Base-by-base conservation (phyloP, 2,797 vertebrate genomes). In the Poeciliopsis infans region DNA sequence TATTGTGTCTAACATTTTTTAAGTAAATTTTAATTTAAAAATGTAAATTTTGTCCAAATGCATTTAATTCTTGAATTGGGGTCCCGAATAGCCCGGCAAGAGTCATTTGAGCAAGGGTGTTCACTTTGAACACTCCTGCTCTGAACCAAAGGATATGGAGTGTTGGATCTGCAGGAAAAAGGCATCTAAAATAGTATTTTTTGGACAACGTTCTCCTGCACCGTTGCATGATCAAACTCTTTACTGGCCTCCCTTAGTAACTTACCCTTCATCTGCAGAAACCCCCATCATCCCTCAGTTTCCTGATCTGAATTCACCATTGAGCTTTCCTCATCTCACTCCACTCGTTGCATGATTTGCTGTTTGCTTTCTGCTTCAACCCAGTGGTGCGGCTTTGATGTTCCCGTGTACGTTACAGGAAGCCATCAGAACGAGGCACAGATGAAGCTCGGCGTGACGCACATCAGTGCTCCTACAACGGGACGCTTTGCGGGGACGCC, bases 211-310 rank as follows among this genome's bases (percentile, higher is more conserved):
- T 79, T 79, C 84, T 88, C 80, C 78, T 79, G 74, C 83, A 86
- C 82, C 86, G 85, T 78, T 80, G 78, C 64, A 49, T 51, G 57
- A 68, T 39, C 83, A 55, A 71, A 82, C 4, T 85, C 79, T 78
- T 33, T 6, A 41, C 83, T 15, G 78, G 66, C 72, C 46, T 45
- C 28, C 57, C 79, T 80, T 78, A 87, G 64, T 55, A 83, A 86
- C 83, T 89, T 85, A 75, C 64, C 33, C 87, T 80, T 88, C 85
- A 10, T 87, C 86, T 76, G 4, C 68, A 84, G 85, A 87, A 86
- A 59, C 83, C 81, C 88, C 76, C 72, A 82, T 87, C 90, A 83
- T 85, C 81, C 82, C 69, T 51, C 79, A 74, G 0, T 41, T 80
- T 68, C 79, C 79, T 31, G 59, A 53, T 78, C 82, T 53, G 49